phyloP scores from a whole-genome alignment of 1,140 invertebrate genomes.

The Drosophila bocqueti region DNA sequence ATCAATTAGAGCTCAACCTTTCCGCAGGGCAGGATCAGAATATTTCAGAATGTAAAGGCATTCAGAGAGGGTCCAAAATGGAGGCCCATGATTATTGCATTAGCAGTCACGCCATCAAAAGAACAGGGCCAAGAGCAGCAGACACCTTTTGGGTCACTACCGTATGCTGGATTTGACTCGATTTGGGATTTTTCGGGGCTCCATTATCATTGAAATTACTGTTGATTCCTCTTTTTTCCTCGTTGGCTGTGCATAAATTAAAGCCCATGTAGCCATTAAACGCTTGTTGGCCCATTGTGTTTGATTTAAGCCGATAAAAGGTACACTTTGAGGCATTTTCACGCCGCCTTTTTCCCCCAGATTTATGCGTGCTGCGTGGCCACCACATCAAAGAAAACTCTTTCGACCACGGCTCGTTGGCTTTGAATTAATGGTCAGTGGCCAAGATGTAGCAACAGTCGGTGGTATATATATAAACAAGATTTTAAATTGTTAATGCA shows the following conservation, averaged over 20 bases:
- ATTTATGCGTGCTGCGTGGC: constrained; percentile 65
- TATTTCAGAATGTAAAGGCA: constrained; percentile 1
- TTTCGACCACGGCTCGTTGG: constrained; percentile 69
- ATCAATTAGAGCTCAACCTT: constrained; percentile 82
- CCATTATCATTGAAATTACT: constrained; percentile 70
- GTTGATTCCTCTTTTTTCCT: constrained; percentile 30
- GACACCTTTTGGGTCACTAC: constrained; percentile 70
- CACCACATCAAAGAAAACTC: constrained; percentile 71
- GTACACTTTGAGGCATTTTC: constrained; percentile 72
- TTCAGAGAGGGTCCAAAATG: constrained; percentile 2
- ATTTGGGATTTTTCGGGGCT: constrained; percentile 45
- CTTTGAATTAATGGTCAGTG: constrained; percentile 57
- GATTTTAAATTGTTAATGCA: constrained; percentile 62
- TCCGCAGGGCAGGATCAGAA: constrained; percentile 71
- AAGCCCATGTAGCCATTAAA: constrained; percentile 79
- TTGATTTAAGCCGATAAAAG: constrained; percentile 83
- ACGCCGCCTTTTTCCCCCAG: constrained; percentile 62
- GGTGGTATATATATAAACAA: constrained; percentile 45
- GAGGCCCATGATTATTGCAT: constrained; percentile 68
- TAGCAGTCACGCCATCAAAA: constrained; percentile 38
- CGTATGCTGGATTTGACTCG: constrained; percentile 30
- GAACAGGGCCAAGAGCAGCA: constrained; percentile 26
- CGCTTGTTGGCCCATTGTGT: constrained; percentile 70
- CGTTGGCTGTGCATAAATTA: constrained; percentile 71
- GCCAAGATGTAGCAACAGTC: constrained; percentile 36